These are phyloP conservation scores for Sclerurus mexicanus DNA, from an alignment of 2,113 vertebrate genomes.

Conservation along the genomic window DNA sequence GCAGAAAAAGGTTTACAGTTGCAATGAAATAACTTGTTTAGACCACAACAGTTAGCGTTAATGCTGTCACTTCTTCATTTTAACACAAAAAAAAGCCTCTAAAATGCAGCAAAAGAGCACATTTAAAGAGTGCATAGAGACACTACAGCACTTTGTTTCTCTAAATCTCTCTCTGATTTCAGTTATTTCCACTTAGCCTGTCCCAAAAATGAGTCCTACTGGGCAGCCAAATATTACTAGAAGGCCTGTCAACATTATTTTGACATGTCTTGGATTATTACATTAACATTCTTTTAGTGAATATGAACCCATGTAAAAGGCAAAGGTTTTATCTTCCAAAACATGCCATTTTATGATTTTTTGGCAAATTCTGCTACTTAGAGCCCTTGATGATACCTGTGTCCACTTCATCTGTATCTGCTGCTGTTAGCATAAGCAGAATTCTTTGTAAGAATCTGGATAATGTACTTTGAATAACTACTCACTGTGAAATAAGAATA, in stretches of 20 bases:
- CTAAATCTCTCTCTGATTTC: neutral
- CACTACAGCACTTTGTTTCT: neutral
- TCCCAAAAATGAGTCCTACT: neutral
- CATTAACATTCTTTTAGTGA: neutral
- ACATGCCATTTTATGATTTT: fast-evolving
- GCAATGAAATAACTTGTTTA: neutral
- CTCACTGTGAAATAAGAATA: neutral
- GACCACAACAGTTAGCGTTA: neutral
- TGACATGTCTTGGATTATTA: neutral
- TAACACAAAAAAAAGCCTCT: neutral
- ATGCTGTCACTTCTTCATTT: neutral
- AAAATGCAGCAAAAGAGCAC: neutral
- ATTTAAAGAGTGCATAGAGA: neutral
- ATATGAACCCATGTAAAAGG: neutral
- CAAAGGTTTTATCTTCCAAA: neutral
- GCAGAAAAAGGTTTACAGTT: neutral
- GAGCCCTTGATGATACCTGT: neutral
- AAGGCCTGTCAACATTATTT: neutral
- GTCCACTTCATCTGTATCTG: neutral
- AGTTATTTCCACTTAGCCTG: neutral
- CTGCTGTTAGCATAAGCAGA: neutral
- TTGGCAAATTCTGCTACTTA: neutral
- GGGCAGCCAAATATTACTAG: neutral
- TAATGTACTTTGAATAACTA: neutral
- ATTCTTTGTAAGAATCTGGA: neutral